Evolutionary conservation across 2,888 invertebrate species (phyloP).

Genomic region (Choreutis nemorana): DNA sequence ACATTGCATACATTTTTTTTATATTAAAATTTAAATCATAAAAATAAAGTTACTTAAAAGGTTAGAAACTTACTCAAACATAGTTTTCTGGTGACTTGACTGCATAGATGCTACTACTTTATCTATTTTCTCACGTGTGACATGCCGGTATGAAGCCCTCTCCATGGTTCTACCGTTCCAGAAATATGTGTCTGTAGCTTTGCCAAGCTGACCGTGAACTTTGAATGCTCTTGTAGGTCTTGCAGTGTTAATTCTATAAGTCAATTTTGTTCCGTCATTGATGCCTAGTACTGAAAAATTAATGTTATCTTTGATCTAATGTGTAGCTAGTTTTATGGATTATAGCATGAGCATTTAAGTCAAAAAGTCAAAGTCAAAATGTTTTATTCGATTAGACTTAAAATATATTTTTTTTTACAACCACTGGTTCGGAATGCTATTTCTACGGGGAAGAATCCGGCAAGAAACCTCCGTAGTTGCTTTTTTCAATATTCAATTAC

Average conservation of each 20-base stretch:
- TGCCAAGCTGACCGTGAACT: slow-evolving; percentile 78
- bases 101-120: slow-evolving; percentile 80
- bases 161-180: slow-evolving; percentile 76
- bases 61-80: slow-evolving; percentile 77
- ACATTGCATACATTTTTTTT: too few relatives aligned
- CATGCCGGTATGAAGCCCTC: slow-evolving; percentile 73
- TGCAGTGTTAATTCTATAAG: slow-evolving; percentile 65
- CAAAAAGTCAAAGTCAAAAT: too few relatives aligned
- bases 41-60: slow-evolving; percentile 5
- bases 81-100: slow-evolving; percentile 84
- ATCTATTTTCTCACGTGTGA: slow-evolving; percentile 75
- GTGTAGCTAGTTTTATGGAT: too few relatives aligned
- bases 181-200: slow-evolving; percentile 77
- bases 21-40: too few relatives aligned
- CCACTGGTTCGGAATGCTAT: too few relatives aligned
- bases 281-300: slow-evolving; percentile 73
- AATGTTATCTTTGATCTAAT: too few relatives aligned
- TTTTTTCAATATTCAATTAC: too few relatives aligned
- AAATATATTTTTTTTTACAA: too few relatives aligned
- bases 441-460: too few relatives aligned
- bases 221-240: slow-evolving; percentile 75
- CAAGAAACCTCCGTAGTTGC: too few relatives aligned
- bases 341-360: too few relatives aligned
- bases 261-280: slow-evolving; percentile 69
- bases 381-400: too few relatives aligned